Evolutionary conservation across 2,888 invertebrate genomes (phyloP).

Genomic region (Didymodactylos carnosus): DNA sequence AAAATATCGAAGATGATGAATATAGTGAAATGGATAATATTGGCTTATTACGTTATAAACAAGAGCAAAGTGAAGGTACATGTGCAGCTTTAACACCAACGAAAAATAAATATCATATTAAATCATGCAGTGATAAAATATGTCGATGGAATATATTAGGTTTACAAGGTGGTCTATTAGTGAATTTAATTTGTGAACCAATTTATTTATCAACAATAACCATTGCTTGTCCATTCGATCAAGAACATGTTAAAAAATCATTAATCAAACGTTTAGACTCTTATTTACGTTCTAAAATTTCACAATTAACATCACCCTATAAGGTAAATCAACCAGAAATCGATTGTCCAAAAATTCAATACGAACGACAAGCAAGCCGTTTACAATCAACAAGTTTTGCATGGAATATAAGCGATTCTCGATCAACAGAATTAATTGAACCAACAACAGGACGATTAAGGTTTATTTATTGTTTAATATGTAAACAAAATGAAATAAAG

Average conservation of each 20-base stretch:
- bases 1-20: too few relatives aligned
- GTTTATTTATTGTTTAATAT: not conserved
- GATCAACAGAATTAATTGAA: not conserved
- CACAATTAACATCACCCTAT: not conserved
- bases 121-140: conserved; percentile 33
- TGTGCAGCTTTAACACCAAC: conserved; percentile 36
- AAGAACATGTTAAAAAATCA: not conserved
- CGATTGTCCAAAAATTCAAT: not conserved
- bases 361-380: not conserved
- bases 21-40: too few relatives aligned
- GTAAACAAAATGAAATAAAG: too few relatives aligned
- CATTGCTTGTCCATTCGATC: not conserved
- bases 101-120: not conserved
- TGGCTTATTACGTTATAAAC: conserved; percentile 76
- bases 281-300: not conserved
- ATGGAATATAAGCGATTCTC: not conserved
- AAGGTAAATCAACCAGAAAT: not conserved
- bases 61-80: conserved; percentile 85
- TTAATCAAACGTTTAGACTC: not conserved
- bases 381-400: not conserved
- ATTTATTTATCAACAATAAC: conserved; percentile 53
- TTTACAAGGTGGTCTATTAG: conserved; percentile 35
- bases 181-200: conserved; percentile 43
- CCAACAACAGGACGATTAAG: not conserved
- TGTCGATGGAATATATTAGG: conserved; percentile 37